Evolutionary conservation across 2,888 invertebrate genomes (phyloP).

Genomic region (Pseudolycoriella hygida): DNA sequence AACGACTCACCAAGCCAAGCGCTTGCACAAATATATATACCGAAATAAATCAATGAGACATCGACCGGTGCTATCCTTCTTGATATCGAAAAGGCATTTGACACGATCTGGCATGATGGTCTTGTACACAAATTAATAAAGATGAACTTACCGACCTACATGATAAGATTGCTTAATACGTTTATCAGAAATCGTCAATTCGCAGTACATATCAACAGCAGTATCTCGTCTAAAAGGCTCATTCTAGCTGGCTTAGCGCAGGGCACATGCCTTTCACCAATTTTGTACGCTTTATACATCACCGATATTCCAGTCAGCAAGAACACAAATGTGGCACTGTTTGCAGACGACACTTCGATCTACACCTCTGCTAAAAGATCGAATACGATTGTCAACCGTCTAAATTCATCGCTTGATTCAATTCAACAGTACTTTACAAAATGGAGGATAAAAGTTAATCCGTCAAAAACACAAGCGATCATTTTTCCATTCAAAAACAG

Average conservation of each 20-base stretch:
- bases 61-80: too few relatives aligned
- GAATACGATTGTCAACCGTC: too few relatives aligned
- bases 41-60: background rate
- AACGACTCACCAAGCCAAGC: too few relatives aligned
- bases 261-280: background rate
- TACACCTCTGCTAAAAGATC: background rate
- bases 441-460: too few relatives aligned
- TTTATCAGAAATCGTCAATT: background rate
- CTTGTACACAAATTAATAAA: too few relatives aligned
- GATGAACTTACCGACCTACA: constrained; percentile 9
- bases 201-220: background rate
- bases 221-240: background rate
- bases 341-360: background rate
- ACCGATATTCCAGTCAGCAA: background rate
- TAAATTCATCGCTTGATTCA: background rate
- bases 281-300: too few relatives aligned
- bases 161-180: constrained; percentile 12
- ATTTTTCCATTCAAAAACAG: too few relatives aligned
- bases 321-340: background rate
- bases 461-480: too few relatives aligned
- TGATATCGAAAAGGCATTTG: too few relatives aligned
- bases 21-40: background rate
- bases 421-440: too few relatives aligned
- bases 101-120: too few relatives aligned
- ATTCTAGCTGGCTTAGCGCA: background rate